Percentiles rank a stretch among this genome's conserved stretches.
These are phyloP conservation scores for Dasyornis broadbenti DNA, from an alignment of 2,113 vertebrate species.

Conservation along the genomic window DNA sequence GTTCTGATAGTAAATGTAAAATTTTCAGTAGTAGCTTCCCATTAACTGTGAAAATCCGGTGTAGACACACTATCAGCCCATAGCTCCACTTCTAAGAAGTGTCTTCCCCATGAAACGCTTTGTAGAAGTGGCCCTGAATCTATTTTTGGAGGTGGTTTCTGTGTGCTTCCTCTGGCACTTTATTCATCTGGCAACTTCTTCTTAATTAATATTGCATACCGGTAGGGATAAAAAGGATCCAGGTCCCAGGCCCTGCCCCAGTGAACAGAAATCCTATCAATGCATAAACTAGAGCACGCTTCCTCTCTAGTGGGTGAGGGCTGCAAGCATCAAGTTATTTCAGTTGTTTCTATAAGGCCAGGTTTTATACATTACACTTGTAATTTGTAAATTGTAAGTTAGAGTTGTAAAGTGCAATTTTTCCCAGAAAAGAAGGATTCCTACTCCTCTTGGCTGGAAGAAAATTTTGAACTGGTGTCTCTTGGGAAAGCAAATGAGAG, in stretches of 20 bases:
- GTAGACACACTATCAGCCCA: background rate
- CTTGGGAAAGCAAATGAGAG: background rate
- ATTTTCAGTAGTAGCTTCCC: background rate
- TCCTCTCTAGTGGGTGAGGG: background rate
- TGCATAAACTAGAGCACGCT: background rate
- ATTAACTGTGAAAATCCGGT: background rate
- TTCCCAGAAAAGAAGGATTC: background rate
- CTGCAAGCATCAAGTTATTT: background rate
- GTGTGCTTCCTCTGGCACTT: background rate
- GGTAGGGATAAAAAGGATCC: background rate
- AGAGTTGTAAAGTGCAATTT: background rate
- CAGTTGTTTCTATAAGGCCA: background rate
- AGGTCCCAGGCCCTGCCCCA: background rate
- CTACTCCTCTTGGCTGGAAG: background rate
- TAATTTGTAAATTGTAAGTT: background rate
- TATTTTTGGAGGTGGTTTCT: background rate
- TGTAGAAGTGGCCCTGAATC: background rate
- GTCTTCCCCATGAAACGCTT: background rate
- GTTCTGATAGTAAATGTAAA: background rate
- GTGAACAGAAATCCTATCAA: background rate
- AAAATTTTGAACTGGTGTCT: background rate
- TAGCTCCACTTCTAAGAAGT: background rate
- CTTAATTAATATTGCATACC: background rate
- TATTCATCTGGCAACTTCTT: background rate
- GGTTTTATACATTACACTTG: background rate